phyloP scores from a whole-genome alignment of 2,888 invertebrate genomes.

The Phaedon cochleariae region DNA sequence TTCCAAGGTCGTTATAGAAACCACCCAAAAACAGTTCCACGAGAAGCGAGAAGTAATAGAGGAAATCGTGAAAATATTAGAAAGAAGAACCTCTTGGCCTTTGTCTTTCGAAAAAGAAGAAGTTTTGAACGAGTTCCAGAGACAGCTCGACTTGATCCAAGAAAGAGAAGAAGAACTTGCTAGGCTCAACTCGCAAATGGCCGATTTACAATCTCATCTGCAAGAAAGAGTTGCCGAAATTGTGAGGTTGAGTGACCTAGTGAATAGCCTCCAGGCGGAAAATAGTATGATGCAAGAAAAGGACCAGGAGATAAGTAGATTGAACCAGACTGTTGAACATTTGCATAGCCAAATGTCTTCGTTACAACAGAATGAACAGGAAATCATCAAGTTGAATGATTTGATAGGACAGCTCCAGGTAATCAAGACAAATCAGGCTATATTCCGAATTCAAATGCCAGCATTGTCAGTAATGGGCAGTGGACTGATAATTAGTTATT shows the following conservation, averaged over 20 bases:
- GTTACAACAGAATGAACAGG: constrained; percentile 30
- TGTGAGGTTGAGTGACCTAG: constrained; percentile 39
- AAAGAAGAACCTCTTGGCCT: constrained; percentile 41
- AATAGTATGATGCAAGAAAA: constrained; percentile 35
- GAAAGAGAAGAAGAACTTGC: constrained; percentile 32
- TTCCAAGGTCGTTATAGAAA: constrained; percentile 45
- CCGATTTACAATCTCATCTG: constrained; percentile 17
- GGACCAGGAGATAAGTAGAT: constrained; percentile 37
- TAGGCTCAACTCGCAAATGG: constrained; percentile 17
- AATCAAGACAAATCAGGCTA: too few relatives aligned
- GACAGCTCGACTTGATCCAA: constrained; percentile 37
- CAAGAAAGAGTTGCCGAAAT: constrained; percentile 42
- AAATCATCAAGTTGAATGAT: constrained; percentile 32
- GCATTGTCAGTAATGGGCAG: too few relatives aligned
- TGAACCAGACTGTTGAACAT: constrained; percentile 25
- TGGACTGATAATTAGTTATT: too few relatives aligned
- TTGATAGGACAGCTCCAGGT: constrained; percentile 33
- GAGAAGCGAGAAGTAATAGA: constrained; percentile 50
- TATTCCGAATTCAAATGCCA: too few relatives aligned
- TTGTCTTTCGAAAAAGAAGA: constrained; percentile 46
- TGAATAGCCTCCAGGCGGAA: constrained; percentile 42
- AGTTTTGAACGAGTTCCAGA: constrained; percentile 44
- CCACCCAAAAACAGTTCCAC: constrained; percentile 49
- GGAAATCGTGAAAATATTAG: constrained; percentile 46
- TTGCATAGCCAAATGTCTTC: constrained; percentile 32